These are phyloP conservation scores for Cottus gobio DNA, from an alignment of 2,113 vertebrate species.

Conservation along the genomic window DNA sequence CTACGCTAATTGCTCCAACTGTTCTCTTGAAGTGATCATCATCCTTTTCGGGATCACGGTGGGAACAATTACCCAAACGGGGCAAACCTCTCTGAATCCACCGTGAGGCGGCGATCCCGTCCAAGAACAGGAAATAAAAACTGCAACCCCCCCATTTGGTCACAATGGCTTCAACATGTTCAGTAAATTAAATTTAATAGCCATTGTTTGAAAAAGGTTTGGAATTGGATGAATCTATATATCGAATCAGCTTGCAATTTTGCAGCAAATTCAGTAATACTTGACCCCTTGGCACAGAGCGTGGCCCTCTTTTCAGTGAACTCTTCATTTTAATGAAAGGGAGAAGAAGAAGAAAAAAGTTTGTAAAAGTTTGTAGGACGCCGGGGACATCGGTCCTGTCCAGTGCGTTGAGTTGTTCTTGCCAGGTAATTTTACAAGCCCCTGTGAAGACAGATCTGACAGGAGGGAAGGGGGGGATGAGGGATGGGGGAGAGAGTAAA, in stretches of 20 bases:
- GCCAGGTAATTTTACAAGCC: conserved; percentile 76
- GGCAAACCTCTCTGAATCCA: background rate
- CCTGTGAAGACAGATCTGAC: conserved; percentile 73
- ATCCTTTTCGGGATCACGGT: background rate
- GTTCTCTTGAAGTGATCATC: background rate
- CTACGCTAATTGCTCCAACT: background rate
- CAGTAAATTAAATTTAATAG: conserved; percentile 48
- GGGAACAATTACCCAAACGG: conserved; percentile 6
- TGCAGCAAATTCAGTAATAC: conserved; percentile 45
- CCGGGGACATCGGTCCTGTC: conserved; percentile 52
- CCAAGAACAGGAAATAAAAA: conserved; percentile 47
- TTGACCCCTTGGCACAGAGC: conserved; percentile 46
- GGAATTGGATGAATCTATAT: conserved; percentile 42
- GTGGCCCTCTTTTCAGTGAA: conserved; percentile 52
- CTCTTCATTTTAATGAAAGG: conserved; percentile 68
- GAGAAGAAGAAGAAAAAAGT: conserved; percentile 25
- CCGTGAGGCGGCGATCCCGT: background rate
- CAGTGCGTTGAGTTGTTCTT: conserved; percentile 63
- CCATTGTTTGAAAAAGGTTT: conserved; percentile 34
- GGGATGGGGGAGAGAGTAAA: conserved; percentile 26
- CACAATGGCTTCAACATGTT: conserved; percentile 46
- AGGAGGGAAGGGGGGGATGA: conserved; percentile 46
- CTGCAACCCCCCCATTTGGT: conserved; percentile 2
- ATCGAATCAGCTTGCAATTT: conserved; percentile 52
- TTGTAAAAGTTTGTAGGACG: conserved; percentile 66